A percentile compares a stretch with the other conserved stretches of the same genome.
Evolutionary conservation across 2,113 vertebrate species (phyloP).

Genomic region (Alligator sinensis): DNA sequence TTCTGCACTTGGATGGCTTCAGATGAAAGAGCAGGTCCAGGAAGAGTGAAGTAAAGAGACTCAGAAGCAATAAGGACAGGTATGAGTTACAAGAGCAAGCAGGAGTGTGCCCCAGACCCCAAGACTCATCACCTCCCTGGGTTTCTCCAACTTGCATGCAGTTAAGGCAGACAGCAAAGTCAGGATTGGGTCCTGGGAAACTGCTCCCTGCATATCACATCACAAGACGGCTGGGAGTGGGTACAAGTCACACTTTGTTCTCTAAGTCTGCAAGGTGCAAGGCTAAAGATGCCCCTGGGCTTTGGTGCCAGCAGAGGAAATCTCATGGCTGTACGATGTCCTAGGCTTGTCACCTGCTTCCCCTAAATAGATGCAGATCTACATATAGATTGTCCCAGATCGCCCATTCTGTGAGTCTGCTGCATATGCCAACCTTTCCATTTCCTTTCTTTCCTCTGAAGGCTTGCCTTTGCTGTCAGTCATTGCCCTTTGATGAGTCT

Average conservation of each 20-base stretch:
- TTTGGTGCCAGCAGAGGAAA: background rate
- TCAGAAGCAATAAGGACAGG: background rate
- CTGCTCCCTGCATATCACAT: background rate
- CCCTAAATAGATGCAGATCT: fast-evolving
- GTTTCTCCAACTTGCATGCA: too few relatives aligned
- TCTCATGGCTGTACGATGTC: background rate
- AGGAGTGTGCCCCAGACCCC: background rate
- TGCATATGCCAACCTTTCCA: too few relatives aligned
- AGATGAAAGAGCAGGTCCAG: background rate
- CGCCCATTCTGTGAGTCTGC: background rate
- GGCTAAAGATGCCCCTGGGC: background rate
- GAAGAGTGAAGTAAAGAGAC: background rate
- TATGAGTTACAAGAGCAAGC: background rate
- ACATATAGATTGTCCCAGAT: background rate
- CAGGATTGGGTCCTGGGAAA: background rate
- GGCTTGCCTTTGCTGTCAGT: too few relatives aligned
- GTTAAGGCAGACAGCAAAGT: background rate
- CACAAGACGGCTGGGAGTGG: too few relatives aligned
- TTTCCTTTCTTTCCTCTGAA: too few relatives aligned
- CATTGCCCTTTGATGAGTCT: background rate
- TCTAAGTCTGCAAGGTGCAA: background rate
- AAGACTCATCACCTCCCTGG: background rate
- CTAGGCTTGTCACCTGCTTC: background rate
- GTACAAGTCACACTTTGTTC: background rate
- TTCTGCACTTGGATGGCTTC: background rate